Evolutionary conservation across 2,797 vertebrate genomes (phyloP).

Genomic region (Myotis myotis): DNA sequence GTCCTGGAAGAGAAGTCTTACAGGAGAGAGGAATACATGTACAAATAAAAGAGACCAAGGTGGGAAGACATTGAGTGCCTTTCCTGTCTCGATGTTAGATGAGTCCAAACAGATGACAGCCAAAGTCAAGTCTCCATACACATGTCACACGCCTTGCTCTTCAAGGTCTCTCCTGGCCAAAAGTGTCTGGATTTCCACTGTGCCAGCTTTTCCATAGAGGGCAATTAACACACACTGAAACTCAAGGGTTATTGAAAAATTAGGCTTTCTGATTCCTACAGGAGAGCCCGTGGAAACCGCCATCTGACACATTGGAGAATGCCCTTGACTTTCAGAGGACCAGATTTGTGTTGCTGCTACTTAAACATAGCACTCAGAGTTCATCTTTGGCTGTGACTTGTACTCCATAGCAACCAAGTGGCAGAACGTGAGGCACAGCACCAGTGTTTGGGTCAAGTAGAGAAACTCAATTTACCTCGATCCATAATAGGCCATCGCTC

Average conservation of each 20-base stretch:
- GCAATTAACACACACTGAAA: conserved; percentile 11
- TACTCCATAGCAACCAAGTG: neutral
- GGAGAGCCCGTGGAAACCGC: neutral
- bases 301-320: neutral
- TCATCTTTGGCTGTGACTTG: neutral
- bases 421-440: neutral
- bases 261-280: neutral
- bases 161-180: neutral
- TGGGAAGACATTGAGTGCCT: conserved; percentile 16
- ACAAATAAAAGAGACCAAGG: conserved; percentile 43
- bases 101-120: neutral
- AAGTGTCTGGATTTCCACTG: neutral
- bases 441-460: neutral
- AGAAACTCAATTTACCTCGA: conserved; percentile 49
- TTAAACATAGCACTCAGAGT: conserved; percentile 14
- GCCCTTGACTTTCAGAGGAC: neutral
- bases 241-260: neutral
- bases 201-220: neutral
- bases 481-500: neutral
- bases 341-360: neutral
- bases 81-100: neutral
- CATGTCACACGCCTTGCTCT: neutral
- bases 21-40: neutral
- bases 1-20: neutral
- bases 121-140: neutral